These are phyloP conservation scores for Eudyptes chrysolophus DNA, from an alignment of 2,113 vertebrate genomes.

Conservation along the genomic window DNA sequence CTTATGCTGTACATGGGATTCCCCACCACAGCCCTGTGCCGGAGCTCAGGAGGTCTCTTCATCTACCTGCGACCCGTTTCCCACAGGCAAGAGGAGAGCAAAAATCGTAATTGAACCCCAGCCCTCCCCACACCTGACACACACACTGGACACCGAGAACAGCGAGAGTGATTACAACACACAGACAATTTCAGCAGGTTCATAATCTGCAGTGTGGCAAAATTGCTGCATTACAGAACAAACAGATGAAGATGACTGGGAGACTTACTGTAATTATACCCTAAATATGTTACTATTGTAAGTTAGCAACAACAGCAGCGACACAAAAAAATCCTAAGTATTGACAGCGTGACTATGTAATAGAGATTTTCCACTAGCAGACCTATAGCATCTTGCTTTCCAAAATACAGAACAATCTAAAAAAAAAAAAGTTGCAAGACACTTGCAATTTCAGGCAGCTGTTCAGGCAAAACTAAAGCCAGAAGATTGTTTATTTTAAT, in stretches of 20 bases:
- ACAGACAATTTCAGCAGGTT: neutral
- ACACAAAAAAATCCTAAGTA: neutral
- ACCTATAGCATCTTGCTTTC: neutral
- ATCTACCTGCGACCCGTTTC: neutral
- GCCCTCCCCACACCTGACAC: neutral
- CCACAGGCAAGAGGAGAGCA: neutral
- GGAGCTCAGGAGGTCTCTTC: neutral
- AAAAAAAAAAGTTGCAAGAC: neutral
- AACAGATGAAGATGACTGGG: neutral
- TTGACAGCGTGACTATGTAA: neutral
- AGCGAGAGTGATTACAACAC: neutral
- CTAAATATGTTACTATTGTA: neutral
- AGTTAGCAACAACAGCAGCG: neutral
- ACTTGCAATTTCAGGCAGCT: slow-evolving; percentile 61
- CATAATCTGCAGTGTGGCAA: neutral
- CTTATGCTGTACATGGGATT: neutral
- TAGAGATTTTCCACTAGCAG: neutral
- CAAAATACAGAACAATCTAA: neutral
- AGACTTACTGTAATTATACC: slow-evolving; percentile 2
- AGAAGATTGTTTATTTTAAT: slow-evolving; percentile 73
- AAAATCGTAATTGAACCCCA: neutral
- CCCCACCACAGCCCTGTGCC: neutral
- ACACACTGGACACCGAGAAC: neutral
- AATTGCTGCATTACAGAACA: neutral
- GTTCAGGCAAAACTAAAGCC: slow-evolving; percentile 64